Evolutionary conservation across 2,888 invertebrate genomes (phyloP).

Genomic region (Amiota communis): DNA sequence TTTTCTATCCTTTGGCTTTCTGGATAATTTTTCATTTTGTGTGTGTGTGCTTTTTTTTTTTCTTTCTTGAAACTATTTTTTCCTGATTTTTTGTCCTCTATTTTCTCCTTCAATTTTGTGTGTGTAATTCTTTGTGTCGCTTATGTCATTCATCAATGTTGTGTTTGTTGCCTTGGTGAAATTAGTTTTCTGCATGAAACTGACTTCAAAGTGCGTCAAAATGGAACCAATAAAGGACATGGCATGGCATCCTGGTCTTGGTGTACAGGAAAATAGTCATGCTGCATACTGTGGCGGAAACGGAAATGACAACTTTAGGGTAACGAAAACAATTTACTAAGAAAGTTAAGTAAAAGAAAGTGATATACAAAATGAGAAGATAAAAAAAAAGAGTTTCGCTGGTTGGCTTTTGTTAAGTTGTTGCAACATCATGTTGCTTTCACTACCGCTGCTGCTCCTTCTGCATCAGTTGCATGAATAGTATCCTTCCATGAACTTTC

Average conservation of each 20-base stretch:
- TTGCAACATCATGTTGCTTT: neutral
- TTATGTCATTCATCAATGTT: slow-evolving; percentile 55
- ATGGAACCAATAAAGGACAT: slow-evolving; percentile 33
- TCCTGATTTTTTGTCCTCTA: neutral
- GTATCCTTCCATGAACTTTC: too few relatives aligned
- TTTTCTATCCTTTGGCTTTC: neutral
- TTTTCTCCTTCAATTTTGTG: neutral
- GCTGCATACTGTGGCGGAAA: slow-evolving; percentile 10
- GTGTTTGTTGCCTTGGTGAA: slow-evolving; percentile 31
- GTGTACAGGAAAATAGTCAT: slow-evolving; percentile 17
- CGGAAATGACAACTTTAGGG: slow-evolving; percentile 10
- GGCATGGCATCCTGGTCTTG: neutral
- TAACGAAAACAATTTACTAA: slow-evolving; percentile 23
- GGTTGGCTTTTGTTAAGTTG: neutral
- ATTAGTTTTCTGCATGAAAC: slow-evolving; percentile 54
- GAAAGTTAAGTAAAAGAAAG: neutral
- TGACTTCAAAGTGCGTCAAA: slow-evolving; percentile 63
- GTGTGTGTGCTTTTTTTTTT: neutral
- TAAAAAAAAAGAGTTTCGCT: neutral
- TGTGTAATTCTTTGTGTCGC: neutral
- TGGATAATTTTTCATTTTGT: slow-evolving; percentile 25
- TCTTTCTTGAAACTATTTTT: neutral
- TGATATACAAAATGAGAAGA: too few relatives aligned
- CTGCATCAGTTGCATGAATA: slow-evolving; percentile 26
- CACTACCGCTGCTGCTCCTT: neutral